Conservation (phyloP, 2,113 vertebrate genomes). For the Rutilus rutilus region DNA sequence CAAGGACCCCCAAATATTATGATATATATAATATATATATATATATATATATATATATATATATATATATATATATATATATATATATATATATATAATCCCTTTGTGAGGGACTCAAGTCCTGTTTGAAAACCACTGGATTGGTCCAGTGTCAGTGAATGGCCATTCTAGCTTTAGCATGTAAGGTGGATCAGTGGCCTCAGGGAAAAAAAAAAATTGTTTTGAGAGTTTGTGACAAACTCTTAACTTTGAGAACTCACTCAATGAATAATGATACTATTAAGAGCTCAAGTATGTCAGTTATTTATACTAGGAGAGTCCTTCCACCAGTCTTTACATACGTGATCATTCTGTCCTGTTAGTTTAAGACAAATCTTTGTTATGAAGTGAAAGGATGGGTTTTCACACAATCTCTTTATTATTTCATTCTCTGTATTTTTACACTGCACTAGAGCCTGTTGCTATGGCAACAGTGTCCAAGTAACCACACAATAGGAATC, state of each 20-base stretch:
- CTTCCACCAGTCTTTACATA: not conserved
- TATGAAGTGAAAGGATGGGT: slow-evolving; percentile 5
- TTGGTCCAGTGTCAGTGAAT: not conserved
- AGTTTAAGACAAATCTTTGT: slow-evolving; percentile 2
- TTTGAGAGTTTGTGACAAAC: slow-evolving; percentile 14
- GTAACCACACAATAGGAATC: slow-evolving; percentile 58
- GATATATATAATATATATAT: no score
- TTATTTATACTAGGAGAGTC: slow-evolving; percentile 17
- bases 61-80: no score
- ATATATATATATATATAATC: no score
- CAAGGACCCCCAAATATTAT: not conserved
- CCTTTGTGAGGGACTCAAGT: no score
- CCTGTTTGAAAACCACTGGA: not conserved
- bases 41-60: no score
- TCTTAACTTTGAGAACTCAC: slow-evolving; percentile 6
- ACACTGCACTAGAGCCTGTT: slow-evolving; percentile 55
- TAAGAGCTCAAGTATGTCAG: not conserved
- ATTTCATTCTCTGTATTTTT: slow-evolving; percentile 54
- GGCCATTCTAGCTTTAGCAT: not conserved
- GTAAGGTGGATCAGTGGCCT: not conserved
- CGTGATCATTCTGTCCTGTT: not conserved
- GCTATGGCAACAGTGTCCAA: slow-evolving; percentile 58
- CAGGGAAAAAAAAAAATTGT: not conserved
- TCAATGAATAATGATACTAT: slow-evolving; percentile 39
- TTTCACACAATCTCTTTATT: slow-evolving; percentile 54